Evolutionary conservation across 2,888 invertebrate genomes (phyloP), one percentile per base, ranked within the genome.

Genomic region (Sesia apiformis): DNA sequence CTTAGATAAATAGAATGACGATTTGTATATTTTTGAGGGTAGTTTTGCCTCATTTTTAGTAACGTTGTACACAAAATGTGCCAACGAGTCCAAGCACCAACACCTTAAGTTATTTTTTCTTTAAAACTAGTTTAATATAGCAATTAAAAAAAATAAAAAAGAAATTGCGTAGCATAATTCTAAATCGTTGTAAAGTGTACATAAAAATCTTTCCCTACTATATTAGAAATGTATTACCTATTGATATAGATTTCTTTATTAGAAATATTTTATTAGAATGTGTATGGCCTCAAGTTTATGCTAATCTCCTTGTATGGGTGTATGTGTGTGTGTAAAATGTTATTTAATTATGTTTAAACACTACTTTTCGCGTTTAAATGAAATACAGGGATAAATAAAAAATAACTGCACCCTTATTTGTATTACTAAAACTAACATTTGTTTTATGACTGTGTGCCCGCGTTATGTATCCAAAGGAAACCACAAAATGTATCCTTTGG

Each of bases 141-240:
- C n/a, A 46, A 46, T 23, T 3, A 8, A 46, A 8, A n/a, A 46
- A 5, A 46, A 50, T 50, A 50, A 23, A 50, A 7, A 38, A 39
- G 38, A 50, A 67, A 76, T 77, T 78, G 85, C 87, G 88, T 88
- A 87, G 83, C 74, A 82, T 84, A 77, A 87, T 86, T 87, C 87
- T 86, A 86, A 88, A 84, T 70, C 62, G 69, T 72, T 84, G 86
- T 88, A 87, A 83, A 85, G 64, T 86, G 85, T 88, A 88, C 59
- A 76, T 23, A 78, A 82, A 66, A 63, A 62, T 69, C 63, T 66
- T 65, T 61, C 63, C 61, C 60, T 60, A 46, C 49, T 39, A 49
- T 23, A 4, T 50, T 23, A 38, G 23, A 38, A 50, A 7, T 38
- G 50, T 50, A 50, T 50, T 39, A 38, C 5, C 38, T 50, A 50